These are phyloP conservation scores for Nematolebias whitei DNA, from an alignment of 2,113 vertebrate species.

Conservation along the genomic window DNA sequence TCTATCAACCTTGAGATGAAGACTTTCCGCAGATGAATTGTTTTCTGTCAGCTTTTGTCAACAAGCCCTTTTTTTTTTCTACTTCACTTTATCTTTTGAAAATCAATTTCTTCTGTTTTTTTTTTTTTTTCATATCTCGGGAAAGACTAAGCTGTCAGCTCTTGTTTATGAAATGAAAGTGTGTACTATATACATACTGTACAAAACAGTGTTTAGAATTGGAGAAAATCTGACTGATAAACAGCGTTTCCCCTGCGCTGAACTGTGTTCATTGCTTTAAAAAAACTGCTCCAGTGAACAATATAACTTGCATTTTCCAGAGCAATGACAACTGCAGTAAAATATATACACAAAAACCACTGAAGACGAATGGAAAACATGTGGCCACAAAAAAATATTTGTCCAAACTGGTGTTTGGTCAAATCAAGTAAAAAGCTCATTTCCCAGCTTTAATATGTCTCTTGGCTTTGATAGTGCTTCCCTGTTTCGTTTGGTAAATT, in stretches of 20 bases:
- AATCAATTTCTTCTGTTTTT: constrained; percentile 21
- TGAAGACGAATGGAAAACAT: no score
- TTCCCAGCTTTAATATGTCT: background rate
- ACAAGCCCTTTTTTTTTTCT: constrained; percentile 17
- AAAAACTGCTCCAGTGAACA: background rate
- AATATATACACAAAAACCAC: background rate
- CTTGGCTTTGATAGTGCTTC: background rate
- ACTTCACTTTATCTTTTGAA: constrained; percentile 26
- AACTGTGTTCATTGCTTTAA: background rate
- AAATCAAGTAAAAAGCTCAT: no score
- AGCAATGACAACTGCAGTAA: background rate
- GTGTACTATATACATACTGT: background rate
- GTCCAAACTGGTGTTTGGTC: no score
- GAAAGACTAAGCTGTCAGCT: constrained; percentile 2
- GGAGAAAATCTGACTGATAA: background rate
- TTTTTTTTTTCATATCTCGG: constrained; percentile 14
- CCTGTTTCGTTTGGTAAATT: no score
- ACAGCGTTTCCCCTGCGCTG: background rate
- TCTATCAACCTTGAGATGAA: constrained; percentile 65
- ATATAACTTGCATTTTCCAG: background rate
- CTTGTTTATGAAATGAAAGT: background rate
- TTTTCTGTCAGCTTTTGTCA: constrained; percentile 62
- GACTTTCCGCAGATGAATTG: constrained; percentile 53
- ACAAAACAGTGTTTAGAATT: background rate
- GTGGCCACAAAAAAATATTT: no score